Evolutionary conservation across 2,797 vertebrate genomes (phyloP), one percentile per base, ranked within the genome.

Genomic region (Sebastes melanostomus): DNA sequence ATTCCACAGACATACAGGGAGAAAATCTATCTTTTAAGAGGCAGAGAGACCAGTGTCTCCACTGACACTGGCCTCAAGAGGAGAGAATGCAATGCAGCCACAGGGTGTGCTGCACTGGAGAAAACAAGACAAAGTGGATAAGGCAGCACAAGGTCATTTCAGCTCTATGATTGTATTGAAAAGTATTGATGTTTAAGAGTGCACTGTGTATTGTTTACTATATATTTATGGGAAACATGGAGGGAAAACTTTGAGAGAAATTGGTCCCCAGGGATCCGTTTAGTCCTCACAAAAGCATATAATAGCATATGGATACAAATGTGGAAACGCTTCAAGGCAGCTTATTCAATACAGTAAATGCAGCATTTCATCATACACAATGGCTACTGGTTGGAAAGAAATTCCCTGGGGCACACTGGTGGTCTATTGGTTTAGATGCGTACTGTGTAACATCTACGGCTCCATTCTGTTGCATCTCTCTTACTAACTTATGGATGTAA

Each of bases 1-100:
- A 61, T 78, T 80, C 38, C 24, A 50, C 77, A 76, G 61, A 77
- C 36, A 55, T 11, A 24, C 32, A 6, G 56, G n/a, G 42, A 83
- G 66, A 89, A 86, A 86, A 91, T 89, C 77, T 71, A 91, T 88
- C 84, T 86, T 74, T 72, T 67, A 79, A 71, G 55, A 72, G n/a
- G 66, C 58, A 71, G 30, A 30, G 46, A 74, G 60, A 77, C 20
- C 30, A 36, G 32, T 80, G 59, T 73, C 77, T 87, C 61, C 52
- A 24, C 42, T 58, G 71, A 70, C 60, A 56, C 27, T 14, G 27
- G 58, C 68, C 74, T 66, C 38, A 36, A 30, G 25, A 83, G 69
- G 18, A 68, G 63, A 79, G 63, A 79, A 77, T 65, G 27, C 70
- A 72, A 63, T 3, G 55, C 70, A 50, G 55, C 20, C 20, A 62